Evolutionary conservation across 1,140 invertebrate genomes (phyloP), one percentile per base, ranked within the genome.

Genomic region (Penaeus japonicus): DNA sequence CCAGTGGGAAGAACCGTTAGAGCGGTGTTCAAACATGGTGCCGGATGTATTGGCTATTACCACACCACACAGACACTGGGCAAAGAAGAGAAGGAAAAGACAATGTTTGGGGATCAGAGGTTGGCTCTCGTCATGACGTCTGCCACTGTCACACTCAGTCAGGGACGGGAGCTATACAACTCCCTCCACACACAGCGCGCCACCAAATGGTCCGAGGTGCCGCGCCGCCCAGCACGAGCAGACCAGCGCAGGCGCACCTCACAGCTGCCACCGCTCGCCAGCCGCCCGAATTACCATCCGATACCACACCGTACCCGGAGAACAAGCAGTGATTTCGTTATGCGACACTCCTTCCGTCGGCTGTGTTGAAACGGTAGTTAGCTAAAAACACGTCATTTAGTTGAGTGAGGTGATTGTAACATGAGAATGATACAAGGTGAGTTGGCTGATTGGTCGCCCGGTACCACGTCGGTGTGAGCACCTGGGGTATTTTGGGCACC

Each of bases 71-170:
- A 32, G 65, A 30, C 65, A 73, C 65, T 73, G 65, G 65, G 65
- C 32, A 73, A 73, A 81, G 85, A 87, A 87, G 85, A 87, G 79
- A 57, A 87, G 84, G 62, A 82, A 86, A 87, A 87, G 85, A 87
- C 81, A 87, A 53, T 80, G 62, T 81, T 73, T 87, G 54, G 39
- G 62, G 62, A 87, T 87, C 85, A 87, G 85, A 81, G 78, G 35
- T 73, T 81, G 78, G 59, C 85, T 87, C 62, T 87, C 85, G 85
- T 81, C 85, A 87, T 87, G 85, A 82, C 85, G 85, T 82, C 79
- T 81, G 62, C 79, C 85, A 87, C 85, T 87, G 85, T 87, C 85
- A 82, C 85, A 82, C 85, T 54, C 77, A 82, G 79, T 81, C 85
- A 87, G 62, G 78, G 85, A 77, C 59, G 77, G 79, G 85, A 87